phyloP scores from a whole-genome alignment of 2,113 vertebrate species.

The Pheucticus melanocephalus region DNA sequence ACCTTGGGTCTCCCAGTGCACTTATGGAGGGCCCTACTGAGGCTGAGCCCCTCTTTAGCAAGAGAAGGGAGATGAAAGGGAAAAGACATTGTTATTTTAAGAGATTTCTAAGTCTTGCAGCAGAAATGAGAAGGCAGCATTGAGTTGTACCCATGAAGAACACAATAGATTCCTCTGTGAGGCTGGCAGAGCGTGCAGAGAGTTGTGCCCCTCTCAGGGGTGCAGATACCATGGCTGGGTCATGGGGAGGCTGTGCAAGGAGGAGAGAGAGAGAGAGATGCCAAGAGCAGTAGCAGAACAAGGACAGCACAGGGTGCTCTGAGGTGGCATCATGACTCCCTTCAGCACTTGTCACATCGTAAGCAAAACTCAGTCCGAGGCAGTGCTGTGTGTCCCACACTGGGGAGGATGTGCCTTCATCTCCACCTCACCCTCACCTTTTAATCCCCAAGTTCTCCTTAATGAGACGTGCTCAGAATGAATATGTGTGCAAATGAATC shows the following conservation, averaged over 20 bases:
- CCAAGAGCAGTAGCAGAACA: background rate
- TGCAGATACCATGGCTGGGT: background rate
- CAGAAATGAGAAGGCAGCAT: background rate
- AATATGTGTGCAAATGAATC: background rate
- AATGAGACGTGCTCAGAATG: background rate
- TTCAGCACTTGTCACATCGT: fast-evolving
- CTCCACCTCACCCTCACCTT: background rate
- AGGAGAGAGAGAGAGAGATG: background rate
- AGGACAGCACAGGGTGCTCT: background rate
- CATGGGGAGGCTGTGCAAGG: fast-evolving
- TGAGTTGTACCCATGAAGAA: background rate
- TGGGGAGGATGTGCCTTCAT: background rate
- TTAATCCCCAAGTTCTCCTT: background rate
- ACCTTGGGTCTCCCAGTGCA: background rate
- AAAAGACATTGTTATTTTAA: background rate
- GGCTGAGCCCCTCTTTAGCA: background rate
- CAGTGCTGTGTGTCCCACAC: background rate
- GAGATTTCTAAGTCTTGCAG: background rate
- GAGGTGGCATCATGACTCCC: fast-evolving
- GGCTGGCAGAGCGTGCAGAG: background rate
- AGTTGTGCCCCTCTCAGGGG: background rate
- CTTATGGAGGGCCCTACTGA: background rate
- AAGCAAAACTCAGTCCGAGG: background rate
- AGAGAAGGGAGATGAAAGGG: background rate
- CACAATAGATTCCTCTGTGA: background rate